A percentile compares a stretch with the other conserved stretches of the same genome.
These are phyloP conservation scores for Muscicapa comitata DNA, from an alignment of 2,797 vertebrate species.

Conservation along the genomic window DNA sequence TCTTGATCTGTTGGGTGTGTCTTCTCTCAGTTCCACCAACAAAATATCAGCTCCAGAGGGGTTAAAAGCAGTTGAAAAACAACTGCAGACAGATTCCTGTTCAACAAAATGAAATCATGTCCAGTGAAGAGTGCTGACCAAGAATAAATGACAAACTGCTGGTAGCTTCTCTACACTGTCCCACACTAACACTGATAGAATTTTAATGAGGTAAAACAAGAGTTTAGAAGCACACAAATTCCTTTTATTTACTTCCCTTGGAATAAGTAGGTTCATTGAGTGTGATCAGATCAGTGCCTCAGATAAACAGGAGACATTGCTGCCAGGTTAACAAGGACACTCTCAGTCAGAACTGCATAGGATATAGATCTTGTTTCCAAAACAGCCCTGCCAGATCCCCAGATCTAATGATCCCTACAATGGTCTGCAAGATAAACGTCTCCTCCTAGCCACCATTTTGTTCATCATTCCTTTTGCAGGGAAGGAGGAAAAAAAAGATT, in stretches of 20 bases:
- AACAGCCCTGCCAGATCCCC: background rate
- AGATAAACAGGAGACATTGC: background rate
- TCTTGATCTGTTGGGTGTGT: background rate
- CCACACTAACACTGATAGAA: background rate
- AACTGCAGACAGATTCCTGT: background rate
- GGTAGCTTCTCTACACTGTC: background rate
- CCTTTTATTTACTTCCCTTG: background rate
- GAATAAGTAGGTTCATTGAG: background rate
- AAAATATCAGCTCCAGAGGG: background rate
- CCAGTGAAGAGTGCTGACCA: background rate
- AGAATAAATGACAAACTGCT: background rate
- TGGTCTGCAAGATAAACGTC: background rate
- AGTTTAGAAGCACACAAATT: background rate
- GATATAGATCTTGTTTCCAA: conserved; percentile 35
- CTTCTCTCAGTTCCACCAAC: background rate
- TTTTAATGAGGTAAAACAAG: conserved; percentile 25
- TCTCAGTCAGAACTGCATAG: background rate
- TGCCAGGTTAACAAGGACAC: conserved; percentile 8
- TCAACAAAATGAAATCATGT: background rate
- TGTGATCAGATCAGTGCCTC: conserved; percentile 17
- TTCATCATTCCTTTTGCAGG: background rate
- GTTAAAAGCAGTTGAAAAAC: background rate
- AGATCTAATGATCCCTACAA: background rate
- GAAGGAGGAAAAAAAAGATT: background rate
- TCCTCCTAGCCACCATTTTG: background rate